Evolutionary conservation across 2,113 vertebrate species (phyloP).

Genomic region (Pangasianodon hypophthalmus): DNA sequence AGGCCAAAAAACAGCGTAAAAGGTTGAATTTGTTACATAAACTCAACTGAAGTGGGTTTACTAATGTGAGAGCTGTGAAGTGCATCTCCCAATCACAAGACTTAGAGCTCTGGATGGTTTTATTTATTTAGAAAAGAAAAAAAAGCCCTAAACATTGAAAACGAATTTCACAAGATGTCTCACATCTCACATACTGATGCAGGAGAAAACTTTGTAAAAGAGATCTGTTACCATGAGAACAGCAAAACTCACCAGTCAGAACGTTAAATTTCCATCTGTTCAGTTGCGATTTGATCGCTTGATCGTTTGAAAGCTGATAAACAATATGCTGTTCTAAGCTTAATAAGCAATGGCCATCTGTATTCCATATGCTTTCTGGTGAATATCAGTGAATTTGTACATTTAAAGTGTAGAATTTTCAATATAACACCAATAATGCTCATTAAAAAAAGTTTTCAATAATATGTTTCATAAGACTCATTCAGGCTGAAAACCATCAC

Average conservation of each 20-base stretch:
- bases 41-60: background rate
- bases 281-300: background rate
- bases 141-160: too few relatives aligned
- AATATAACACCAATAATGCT: background rate
- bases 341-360: background rate
- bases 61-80: background rate
- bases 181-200: background rate
- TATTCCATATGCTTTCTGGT: background rate
- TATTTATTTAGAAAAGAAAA: too few relatives aligned
- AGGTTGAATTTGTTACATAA: background rate
- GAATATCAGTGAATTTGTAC: background rate
- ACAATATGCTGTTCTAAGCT: background rate
- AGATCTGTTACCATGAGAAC: background rate
- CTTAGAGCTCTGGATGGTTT: too few relatives aligned
- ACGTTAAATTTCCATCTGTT: background rate
- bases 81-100: background rate
- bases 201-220: background rate
- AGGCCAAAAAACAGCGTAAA: background rate
- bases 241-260: background rate
- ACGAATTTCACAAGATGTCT: background rate
- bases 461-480: background rate
- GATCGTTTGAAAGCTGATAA: background rate
- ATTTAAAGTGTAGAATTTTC: too few relatives aligned
- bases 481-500: too few relatives aligned
- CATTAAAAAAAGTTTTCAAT: background rate